Conservation (phyloP, 2,888 invertebrate genomes). For the Omphaloscelis lunosa region DNA sequence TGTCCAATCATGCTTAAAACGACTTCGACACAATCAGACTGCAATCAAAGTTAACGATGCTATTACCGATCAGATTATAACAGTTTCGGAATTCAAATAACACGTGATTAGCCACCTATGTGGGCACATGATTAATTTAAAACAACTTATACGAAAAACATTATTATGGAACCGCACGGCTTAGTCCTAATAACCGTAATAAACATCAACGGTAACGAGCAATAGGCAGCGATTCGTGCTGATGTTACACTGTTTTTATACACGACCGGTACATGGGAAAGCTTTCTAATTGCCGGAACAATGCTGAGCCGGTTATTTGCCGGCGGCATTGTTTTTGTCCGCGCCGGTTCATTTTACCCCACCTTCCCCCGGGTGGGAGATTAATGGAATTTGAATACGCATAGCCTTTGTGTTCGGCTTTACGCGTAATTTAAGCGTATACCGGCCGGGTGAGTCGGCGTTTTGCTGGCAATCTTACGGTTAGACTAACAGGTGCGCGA, state of each 20-base stretch:
- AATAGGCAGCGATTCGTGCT: slow-evolving; percentile 90
- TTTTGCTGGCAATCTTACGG: slow-evolving; percentile 84
- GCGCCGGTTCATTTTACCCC: slow-evolving; percentile 90
- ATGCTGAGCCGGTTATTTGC: slow-evolving; percentile 91
- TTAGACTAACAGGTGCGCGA: slow-evolving; percentile 82
- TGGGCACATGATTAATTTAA: slow-evolving; percentile 79
- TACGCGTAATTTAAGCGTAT: slow-evolving; percentile 90
- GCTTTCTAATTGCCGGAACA: slow-evolving; percentile 91
- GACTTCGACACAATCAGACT: slow-evolving; percentile 49
- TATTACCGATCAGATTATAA: slow-evolving; percentile 47
- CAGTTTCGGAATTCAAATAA: slow-evolving; percentile 36
- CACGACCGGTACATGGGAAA: slow-evolving; percentile 91
- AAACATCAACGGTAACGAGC: slow-evolving; percentile 90
- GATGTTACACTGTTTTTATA: slow-evolving; percentile 91
- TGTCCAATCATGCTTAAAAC: slow-evolving; percentile 62
- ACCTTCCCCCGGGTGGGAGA: slow-evolving; percentile 88
- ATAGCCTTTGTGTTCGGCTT: slow-evolving; percentile 90
- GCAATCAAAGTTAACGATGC: slow-evolving; percentile 56
- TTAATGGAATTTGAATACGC: slow-evolving; percentile 91
- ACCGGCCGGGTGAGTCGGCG: slow-evolving; percentile 88
- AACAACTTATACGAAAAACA: slow-evolving; percentile 84
- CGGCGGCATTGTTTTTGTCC: slow-evolving; percentile 91
- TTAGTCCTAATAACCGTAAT: slow-evolving; percentile 90
- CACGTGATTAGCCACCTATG: slow-evolving; percentile 53
- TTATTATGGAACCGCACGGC: slow-evolving; percentile 86